Evolutionary conservation across 2,888 invertebrate genomes (phyloP), one percentile per base, ranked within the genome.

Genomic region (Rhagium mordax): DNA sequence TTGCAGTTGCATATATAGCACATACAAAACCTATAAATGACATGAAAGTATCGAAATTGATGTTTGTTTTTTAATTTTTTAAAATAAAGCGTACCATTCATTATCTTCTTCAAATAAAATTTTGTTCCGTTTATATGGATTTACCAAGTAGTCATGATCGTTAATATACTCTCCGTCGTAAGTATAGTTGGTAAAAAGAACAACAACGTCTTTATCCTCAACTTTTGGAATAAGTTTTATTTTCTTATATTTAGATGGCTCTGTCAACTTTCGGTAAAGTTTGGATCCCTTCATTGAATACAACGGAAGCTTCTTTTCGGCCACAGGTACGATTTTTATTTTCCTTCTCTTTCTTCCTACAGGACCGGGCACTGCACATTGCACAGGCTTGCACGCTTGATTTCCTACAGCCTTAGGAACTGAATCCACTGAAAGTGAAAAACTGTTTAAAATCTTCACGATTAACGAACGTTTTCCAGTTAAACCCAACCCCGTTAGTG

Each of bases 111-210:
- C n/a, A 4, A 65, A 7, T 16, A 75, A 41, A n/a, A 81, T 62
- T 16, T 74, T 76, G 53, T 79, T 79, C 24, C 76, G 76, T 10
- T 60, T 60, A 53, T 81, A 81, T 0, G 81, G 81, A 49, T 66
- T 76, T 0, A 69, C 15, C 13, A 81, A 62, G 51, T 81, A 81
- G 70, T 81, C 81, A 55, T 81, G 81, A 59, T 81, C 81, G 51
- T 81, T 81, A n/a, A 81, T 71, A 33, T 81, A 81, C n/a, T 73
- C 68, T 8, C 80, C 81, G n/a, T 78, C 72, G 1, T 18, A 16
- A 7, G 74, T 79, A 47, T 78, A 79, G 18, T 65, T 74, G 6
- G 78, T 73, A 21, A 71, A 74, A 2, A 76, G 55, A 0, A 76
- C 74, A 16, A 71, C 71, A 16, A 74, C 24, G 8, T 72, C 68